A percentile compares a stretch with the other conserved stretches of the same genome.
phyloP scores from a whole-genome alignment of 2,113 vertebrate genomes.

The Nesoenas mayeri region DNA sequence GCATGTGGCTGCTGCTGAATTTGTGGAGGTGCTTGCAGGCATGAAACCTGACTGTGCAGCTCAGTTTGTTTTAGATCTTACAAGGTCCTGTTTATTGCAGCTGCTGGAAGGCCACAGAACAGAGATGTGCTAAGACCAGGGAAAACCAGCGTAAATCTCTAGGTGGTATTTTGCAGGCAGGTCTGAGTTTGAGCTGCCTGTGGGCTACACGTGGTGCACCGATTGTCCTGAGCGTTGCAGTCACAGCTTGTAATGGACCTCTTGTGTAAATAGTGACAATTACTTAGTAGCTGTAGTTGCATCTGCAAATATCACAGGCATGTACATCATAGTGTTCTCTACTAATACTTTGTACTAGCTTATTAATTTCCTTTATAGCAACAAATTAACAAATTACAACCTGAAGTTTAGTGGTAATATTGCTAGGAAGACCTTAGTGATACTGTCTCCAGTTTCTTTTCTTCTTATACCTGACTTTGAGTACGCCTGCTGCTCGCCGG shows the following conservation, averaged over 20 bases:
- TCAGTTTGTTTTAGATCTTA: background rate
- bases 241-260: background rate
- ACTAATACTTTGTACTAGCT: fast-evolving
- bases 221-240: background rate
- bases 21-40: background rate
- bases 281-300: background rate
- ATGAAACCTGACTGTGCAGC: background rate
- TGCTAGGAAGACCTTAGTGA: background rate
- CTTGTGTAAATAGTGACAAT: background rate
- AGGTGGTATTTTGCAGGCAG: background rate
- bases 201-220: fast-evolving
- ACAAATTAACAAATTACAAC: background rate
- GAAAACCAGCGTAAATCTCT: fast-evolving
- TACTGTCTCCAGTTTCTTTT: background rate
- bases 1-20: fast-evolving
- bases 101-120: background rate
- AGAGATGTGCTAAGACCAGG: background rate
- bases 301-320: fast-evolving
- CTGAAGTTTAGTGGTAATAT: background rate
- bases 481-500: background rate
- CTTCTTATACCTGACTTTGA: background rate
- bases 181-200: fast-evolving
- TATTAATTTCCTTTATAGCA: background rate
- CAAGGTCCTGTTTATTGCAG: background rate
- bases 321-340: background rate